Conservation (phyloP, 1,140 invertebrate genomes). For the Drosophila bocki region DNA sequence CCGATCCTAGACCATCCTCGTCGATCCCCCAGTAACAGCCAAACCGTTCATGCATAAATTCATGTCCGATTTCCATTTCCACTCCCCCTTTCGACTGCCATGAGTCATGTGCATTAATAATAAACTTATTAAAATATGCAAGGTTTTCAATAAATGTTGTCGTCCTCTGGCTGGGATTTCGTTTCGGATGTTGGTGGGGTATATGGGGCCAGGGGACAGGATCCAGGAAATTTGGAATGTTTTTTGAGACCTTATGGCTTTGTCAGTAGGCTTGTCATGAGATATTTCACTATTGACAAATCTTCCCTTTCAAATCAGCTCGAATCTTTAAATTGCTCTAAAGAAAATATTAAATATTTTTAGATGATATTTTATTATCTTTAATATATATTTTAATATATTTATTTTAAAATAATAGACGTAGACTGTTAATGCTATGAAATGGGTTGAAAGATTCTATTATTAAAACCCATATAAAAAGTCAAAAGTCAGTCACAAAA, state of each 20-base stretch:
- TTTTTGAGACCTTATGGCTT: neutral
- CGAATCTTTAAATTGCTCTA: no score
- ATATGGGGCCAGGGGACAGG: neutral
- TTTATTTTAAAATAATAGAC: neutral
- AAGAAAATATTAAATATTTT: no score
- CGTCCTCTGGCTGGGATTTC: neutral
- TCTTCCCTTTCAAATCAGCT: no score
- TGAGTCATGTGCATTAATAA: conserved; percentile 53
- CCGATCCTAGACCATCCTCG: conserved; percentile 25
- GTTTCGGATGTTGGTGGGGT: conserved; percentile 8
- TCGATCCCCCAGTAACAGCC: conserved; percentile 5
- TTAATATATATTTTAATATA: neutral
- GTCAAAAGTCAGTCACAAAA: conserved; percentile 3
- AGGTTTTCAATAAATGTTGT: conserved; percentile 35
- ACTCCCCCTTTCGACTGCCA: conserved; percentile 23
- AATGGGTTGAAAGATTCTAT: neutral
- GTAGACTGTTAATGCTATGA: accelerated
- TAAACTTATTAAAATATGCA: conserved; percentile 81
- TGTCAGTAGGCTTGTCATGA: neutral
- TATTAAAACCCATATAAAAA: neutral
- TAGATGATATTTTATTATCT: neutral
- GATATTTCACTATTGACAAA: no score
- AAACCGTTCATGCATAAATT: conserved; percentile 73
- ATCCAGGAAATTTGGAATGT: neutral
- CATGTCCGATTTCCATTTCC: conserved; percentile 38